Evolutionary conservation across 2,113 vertebrate species (phyloP).

Genomic region (rabbit (Oryctolagus cuniculus)): mOryCun1.1 NC_091438.1:135474501-135475000

Average conservation of each 20-base stretch:
- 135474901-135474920: constrained; percentile 48
- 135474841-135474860: constrained; percentile 53
- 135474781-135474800: not conserved
- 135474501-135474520: not conserved
- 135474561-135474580: not conserved
- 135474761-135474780: not conserved
- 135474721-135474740: not conserved
- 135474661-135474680: not conserved
- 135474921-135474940: not conserved
- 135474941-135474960: not conserved
- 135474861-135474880: not conserved
- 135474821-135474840: constrained; percentile 55
- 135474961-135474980: not conserved
- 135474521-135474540: too few relatives aligned
- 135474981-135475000: not conserved
- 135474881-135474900: constrained; percentile 5
- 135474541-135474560: fast-evolving
- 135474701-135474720: not conserved
- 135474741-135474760: not conserved
- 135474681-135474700: not conserved
- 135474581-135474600: too few relatives aligned
- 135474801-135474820: constrained; percentile 32
- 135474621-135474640: not conserved
- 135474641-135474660: not conserved
- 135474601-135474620: not conserved